Evolutionary conservation across 2,888 invertebrate species (phyloP), one percentile per base, ranked within the genome.

Genomic region (Lissonota sp.): DNA sequence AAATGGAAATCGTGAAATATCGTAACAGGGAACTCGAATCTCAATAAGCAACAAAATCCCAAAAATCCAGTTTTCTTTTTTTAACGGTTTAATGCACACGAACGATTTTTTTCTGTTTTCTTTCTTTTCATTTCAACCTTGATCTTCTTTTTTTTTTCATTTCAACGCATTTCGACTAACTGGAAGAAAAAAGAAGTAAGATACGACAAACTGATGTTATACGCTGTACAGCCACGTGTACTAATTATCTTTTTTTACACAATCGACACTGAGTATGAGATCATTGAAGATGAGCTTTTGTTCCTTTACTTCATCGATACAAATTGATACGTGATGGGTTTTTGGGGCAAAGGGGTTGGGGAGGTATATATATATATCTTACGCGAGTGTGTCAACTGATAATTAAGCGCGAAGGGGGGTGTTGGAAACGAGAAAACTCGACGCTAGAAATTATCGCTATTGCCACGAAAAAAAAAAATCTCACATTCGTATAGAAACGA

Each of bases 261-360:
- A 81, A 81, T 74, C 73, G 70, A 74, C 78, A 70, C 74, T 67
- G 74, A 78, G 74, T 66, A 78, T 81, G 81, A 81, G 81, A 81
- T 81, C 74, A 78, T 71, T 55, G 66, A 40, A 37, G 53, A 62
- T 57, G 51, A 60, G 51, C 26, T 16, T 57, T 67, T 44, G n/a
- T 37, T 67, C 69, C n/a, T 40, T 66, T 64, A 58, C 58, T 64
- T 49, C 39, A 14, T 42, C 44, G 16, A 46, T 44, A 57, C 42
- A 10, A 66, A 57, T 57, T 58, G n/a, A 16, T 64, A 46, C 46
- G 26, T 55, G 60, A 58, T 58, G 51, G 14, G 42, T 10, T 44
- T 39, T 53, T 12, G 39, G 14, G 62, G 42, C 40, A 42, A 16
- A 4, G 6, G 10, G 10, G 10, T 44, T 1, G 44, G 12, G 8